phyloP scores from a whole-genome alignment of 2,113 vertebrate species.

The Sturnus vulgaris region DNA sequence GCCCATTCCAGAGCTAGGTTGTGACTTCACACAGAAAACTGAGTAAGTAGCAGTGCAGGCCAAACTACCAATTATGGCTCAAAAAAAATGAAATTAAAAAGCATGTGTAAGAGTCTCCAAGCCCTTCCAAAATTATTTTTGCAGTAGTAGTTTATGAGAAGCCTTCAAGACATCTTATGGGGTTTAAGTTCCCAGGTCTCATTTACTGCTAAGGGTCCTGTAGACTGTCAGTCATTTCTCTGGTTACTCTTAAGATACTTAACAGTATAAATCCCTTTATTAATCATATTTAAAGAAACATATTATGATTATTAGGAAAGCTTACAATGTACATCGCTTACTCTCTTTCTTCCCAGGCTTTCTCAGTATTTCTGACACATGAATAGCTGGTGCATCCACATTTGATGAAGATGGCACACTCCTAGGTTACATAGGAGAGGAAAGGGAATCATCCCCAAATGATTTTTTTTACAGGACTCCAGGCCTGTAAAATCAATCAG shows the following conservation, averaged over 20 bases:
- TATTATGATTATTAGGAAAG: neutral
- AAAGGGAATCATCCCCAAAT: neutral
- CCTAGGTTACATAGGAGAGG: neutral
- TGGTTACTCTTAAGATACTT: neutral
- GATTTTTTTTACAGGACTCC: neutral
- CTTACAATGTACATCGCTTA: neutral
- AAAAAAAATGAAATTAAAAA: constrained; percentile 10
- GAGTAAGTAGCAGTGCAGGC: neutral
- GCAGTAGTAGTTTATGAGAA: neutral
- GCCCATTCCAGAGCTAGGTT: constrained; percentile 28
- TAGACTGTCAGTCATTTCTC: neutral
- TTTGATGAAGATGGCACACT: neutral
- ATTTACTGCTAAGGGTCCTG: neutral
- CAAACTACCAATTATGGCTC: neutral
- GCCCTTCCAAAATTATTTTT: neutral
- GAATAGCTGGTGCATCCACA: neutral
- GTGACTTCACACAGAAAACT: constrained; percentile 16
- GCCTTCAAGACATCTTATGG: neutral
- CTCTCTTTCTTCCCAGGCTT: neutral
- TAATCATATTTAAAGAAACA: neutral
- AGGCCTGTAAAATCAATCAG: neutral
- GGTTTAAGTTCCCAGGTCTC: neutral
- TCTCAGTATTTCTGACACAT: neutral
- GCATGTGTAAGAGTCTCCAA: neutral
- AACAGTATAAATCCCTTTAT: neutral